Evolutionary conservation across 2,797 vertebrate genomes (phyloP).

Genomic region (Philypnodon macrostomus): DNA sequence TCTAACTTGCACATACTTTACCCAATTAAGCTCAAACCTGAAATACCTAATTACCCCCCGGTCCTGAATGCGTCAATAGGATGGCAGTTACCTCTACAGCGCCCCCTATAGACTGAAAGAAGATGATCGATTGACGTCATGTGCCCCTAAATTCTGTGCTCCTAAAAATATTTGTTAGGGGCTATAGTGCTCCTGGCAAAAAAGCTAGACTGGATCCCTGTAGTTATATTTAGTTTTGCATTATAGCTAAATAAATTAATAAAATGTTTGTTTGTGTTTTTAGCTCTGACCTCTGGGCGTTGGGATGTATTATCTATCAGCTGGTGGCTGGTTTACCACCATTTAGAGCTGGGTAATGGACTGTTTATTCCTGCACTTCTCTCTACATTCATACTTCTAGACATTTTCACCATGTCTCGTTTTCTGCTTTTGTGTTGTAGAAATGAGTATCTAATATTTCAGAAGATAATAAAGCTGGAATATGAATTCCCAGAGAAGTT

Average conservation of each 20-base stretch:
- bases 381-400: no score
- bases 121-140: no score
- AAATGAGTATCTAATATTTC: constrained; percentile 99
- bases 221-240: not conserved
- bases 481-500: constrained; percentile 99
- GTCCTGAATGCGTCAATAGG: no score
- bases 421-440: constrained; percentile 61
- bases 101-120: no score
- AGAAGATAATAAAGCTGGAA: constrained; percentile 99
- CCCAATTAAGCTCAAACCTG: no score
- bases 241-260: not conserved
- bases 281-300: constrained; percentile 98
- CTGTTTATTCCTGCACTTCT: not conserved
- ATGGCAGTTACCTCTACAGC: no score
- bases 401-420: not conserved
- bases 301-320: constrained; percentile 99
- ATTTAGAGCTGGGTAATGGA: constrained; percentile 96
- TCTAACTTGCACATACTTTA: no score
- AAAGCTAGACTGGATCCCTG: no score
- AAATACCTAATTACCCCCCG: no score
- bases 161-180: no score
- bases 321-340: constrained; percentile 97
- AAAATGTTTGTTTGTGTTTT: constrained; percentile 21
- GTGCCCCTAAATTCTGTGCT: no score
- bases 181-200: no score